A percentile compares a stretch with the other conserved stretches of the same genome.
Conservation (phyloP, 2,888 invertebrate species). For the Tenthredo distinguenda region DNA sequence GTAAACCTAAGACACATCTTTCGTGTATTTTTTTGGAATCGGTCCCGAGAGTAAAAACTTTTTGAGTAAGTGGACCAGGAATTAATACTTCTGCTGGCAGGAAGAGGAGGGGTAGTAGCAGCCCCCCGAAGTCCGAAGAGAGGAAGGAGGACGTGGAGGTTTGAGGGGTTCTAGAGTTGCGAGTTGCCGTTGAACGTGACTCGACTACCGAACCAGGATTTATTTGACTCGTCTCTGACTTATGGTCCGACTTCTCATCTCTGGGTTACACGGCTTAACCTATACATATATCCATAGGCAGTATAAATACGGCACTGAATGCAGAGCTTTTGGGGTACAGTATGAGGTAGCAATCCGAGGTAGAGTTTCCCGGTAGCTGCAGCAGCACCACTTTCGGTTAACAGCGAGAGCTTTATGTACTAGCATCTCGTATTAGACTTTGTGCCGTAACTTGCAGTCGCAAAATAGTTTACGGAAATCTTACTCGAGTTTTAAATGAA, state of each 20-base stretch:
- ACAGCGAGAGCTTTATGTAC: background rate
- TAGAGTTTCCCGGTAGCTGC: slow-evolving; percentile 1
- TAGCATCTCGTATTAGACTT: slow-evolving; percentile 1
- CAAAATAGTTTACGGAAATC: slow-evolving; percentile 30
- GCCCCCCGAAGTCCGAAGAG: background rate
- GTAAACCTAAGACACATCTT: background rate
- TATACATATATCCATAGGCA: background rate
- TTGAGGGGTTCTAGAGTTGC: slow-evolving; percentile 17
- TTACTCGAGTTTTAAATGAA: background rate
- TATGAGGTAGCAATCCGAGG: background rate
- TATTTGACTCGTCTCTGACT: slow-evolving; percentile 52
- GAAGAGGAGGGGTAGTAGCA: background rate
- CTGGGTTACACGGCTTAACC: slow-evolving; percentile 35
- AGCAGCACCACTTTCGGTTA: background rate
- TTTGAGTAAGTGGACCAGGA: background rate
- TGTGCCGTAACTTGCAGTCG: background rate
- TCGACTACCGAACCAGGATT: slow-evolving; percentile 49
- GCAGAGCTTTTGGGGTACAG: background rate
- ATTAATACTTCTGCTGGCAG: slow-evolving; percentile 7
- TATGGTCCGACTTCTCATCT: slow-evolving; percentile 51
- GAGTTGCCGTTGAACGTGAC: slow-evolving; percentile 43
- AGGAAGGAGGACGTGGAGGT: background rate
- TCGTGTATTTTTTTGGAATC: background rate
- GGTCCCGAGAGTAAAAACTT: background rate
- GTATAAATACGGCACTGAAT: slow-evolving; percentile 38